These are phyloP conservation scores for Todus mexicanus DNA, from an alignment of 2,797 vertebrate species.

Conservation along the genomic window DNA sequence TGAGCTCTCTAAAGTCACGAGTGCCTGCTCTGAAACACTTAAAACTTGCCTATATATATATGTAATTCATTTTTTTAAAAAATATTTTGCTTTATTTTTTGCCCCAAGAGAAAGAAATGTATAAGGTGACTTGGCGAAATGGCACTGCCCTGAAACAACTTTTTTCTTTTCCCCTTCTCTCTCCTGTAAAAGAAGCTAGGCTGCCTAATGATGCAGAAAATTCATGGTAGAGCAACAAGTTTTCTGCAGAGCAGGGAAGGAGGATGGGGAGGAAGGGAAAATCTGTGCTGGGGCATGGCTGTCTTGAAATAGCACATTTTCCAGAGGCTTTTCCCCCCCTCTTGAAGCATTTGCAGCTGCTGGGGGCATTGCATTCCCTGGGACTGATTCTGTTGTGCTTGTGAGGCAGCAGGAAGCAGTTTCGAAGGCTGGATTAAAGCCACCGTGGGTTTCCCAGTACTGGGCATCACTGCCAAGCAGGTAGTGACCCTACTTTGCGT, in stretches of 20 bases:
- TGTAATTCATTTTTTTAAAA: no score
- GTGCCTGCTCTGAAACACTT: neutral
- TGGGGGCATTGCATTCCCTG: neutral
- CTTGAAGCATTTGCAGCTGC: constrained; percentile 34
- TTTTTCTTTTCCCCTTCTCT: neutral
- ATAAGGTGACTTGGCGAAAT: neutral
- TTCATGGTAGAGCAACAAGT: constrained; percentile 18
- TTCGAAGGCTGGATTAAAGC: neutral
- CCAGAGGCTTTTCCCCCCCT: neutral
- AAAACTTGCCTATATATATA: neutral
- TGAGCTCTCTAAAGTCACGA: neutral
- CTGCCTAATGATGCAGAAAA: constrained; percentile 47
- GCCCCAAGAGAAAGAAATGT: neutral
- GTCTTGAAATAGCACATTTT: constrained; percentile 43
- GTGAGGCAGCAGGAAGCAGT: neutral
- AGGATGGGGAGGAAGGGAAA: neutral
- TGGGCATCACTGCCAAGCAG: neutral
- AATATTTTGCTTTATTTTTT: neutral
- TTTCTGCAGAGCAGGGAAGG: neutral
- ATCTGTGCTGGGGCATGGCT: neutral
- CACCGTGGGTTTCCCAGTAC: accelerated
- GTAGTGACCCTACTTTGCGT: neutral
- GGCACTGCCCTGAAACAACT: neutral
- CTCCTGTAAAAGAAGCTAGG: neutral
- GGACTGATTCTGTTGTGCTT: neutral